Conservation (phyloP, 2,888 invertebrate genomes). For the Teleogryllus oceanicus region DNA sequence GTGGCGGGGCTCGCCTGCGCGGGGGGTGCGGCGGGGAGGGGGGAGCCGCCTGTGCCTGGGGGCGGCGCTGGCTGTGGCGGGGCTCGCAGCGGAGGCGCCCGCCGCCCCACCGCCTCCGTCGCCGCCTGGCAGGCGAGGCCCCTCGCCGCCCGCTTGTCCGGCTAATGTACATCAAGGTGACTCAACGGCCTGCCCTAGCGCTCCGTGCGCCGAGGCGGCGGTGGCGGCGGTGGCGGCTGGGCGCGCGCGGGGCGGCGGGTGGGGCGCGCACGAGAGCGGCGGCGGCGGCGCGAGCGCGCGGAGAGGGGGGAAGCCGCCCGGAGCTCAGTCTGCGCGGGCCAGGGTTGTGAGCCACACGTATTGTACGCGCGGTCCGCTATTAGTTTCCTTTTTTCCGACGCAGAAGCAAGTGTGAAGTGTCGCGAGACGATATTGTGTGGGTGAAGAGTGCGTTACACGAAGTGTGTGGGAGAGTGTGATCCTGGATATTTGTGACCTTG, state of each 20-base stretch:
- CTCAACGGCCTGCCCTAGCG: background rate
- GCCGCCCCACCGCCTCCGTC: background rate
- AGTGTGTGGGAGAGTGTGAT: background rate
- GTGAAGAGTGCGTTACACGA: too few species aligned
- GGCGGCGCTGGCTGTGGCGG: background rate
- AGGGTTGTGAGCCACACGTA: background rate
- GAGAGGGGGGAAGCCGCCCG: conserved; percentile 5
- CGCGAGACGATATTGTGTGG: too few species aligned
- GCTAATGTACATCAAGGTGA: conserved; percentile 18
- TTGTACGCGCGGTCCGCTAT: background rate
- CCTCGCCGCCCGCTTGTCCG: background rate
- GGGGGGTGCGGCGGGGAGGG: background rate
- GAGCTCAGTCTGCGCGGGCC: conserved; percentile 18
- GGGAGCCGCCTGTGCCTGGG: background rate
- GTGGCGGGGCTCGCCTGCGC: background rate
- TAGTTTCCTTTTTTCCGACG: background rate
- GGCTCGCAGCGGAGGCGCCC: background rate
- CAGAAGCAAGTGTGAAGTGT: too few species aligned
- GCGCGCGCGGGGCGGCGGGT: background rate
- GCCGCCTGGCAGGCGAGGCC: background rate
- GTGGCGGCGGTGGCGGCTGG: background rate
- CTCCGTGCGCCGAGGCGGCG: background rate
- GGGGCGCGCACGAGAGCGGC: background rate
- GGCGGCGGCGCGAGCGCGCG: background rate
- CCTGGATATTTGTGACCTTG: background rate